Evolutionary conservation across 2,888 invertebrate species (phyloP).

Genomic region (Troides aeacus): DNA sequence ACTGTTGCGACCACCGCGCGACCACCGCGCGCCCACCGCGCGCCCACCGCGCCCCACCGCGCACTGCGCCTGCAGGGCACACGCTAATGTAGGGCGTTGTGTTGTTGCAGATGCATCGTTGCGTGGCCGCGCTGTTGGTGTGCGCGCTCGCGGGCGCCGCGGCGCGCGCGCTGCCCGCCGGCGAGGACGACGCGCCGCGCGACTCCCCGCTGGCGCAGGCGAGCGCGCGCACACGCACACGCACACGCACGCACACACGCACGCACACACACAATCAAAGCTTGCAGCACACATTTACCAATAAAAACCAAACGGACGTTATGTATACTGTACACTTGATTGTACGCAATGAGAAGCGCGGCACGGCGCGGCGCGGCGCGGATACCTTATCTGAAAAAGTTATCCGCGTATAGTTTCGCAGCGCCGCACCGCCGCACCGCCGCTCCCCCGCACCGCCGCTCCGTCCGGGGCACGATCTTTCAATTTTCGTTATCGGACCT

Average conservation of each 20-base stretch:
- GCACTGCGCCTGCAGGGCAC: no score
- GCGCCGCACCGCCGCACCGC: no score
- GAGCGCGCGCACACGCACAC: not conserved
- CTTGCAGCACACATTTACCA: no score
- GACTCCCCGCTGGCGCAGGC: slow-evolving; percentile 53
- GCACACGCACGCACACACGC: not conserved
- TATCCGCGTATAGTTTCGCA: no score
- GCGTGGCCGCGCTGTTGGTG: slow-evolving; percentile 67
- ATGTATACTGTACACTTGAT: no score
- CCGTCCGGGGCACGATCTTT: not conserved
- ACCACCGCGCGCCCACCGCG: not conserved
- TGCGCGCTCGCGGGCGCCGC: slow-evolving; percentile 64
- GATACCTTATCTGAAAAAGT: no score
- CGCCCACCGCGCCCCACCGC: not conserved
- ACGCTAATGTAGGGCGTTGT: not conserved
- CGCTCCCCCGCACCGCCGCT: no score
- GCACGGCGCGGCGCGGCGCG: no score
- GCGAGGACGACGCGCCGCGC: slow-evolving; percentile 50
- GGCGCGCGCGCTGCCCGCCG: slow-evolving; percentile 54
- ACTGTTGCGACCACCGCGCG: not conserved
- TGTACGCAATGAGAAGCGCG: no score
- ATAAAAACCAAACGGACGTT: no score
- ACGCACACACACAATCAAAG: not conserved
- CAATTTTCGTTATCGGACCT: slow-evolving; percentile 7
- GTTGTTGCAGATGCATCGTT: slow-evolving; percentile 64